phyloP scores from a whole-genome alignment of 1,140 invertebrate species.

The Meteorus sp. region DNA sequence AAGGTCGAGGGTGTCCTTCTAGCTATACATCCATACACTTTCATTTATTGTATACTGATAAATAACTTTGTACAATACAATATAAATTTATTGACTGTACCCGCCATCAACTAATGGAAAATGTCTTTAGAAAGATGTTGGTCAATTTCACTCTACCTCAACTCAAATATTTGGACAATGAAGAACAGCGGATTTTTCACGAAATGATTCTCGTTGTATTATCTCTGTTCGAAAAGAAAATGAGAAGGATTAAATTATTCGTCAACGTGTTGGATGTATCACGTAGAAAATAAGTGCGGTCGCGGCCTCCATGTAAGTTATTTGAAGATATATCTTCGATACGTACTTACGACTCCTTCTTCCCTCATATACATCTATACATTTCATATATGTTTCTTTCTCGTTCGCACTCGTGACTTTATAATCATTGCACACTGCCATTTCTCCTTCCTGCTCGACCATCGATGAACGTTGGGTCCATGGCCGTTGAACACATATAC shows the following conservation, averaged over 20 bases:
- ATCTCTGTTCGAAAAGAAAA: neutral
- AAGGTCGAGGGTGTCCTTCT: constrained; percentile 44
- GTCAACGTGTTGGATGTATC: constrained; percentile 7
- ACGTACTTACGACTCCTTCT: neutral
- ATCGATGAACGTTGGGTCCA: neutral
- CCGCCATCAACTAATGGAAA: too few species aligned
- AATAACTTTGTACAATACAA: too few species aligned
- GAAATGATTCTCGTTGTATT: neutral
- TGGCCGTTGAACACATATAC: constrained; percentile 16
- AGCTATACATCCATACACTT: constrained; percentile 14
- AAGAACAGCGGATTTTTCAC: neutral
- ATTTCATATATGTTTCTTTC: neutral
- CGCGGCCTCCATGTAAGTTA: constrained; percentile 5
- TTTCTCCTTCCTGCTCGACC: neutral
- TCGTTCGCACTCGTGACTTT: too few species aligned
- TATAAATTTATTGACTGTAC: too few species aligned
- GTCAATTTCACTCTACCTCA: neutral
- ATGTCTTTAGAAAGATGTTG: too few species aligned
- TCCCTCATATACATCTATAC: neutral
- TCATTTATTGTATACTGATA: constrained; percentile 30
- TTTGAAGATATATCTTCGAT: constrained; percentile 17
- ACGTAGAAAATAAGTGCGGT: constrained; percentile 21
- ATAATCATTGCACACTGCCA: too few species aligned
- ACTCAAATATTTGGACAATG: neutral
- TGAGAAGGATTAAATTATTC: constrained; percentile 8